phyloP scores from a whole-genome alignment of 2,888 invertebrate genomes.

The Pyralis farinalis region DNA sequence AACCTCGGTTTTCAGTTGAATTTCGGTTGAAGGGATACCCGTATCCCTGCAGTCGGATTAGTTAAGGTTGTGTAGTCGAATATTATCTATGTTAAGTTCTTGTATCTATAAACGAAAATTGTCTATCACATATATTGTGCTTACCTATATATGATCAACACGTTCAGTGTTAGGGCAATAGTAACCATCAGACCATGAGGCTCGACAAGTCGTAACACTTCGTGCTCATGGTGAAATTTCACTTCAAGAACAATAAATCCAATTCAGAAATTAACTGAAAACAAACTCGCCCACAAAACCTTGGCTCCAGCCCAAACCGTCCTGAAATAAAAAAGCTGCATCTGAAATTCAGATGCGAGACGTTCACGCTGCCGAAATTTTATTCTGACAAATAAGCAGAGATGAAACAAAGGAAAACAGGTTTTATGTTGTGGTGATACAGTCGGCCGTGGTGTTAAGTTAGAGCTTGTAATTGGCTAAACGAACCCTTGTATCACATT shows the following conservation, averaged over 20 bases:
- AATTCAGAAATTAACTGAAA: conserved; percentile 62
- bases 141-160: no score
- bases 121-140: no score
- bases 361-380: conserved; percentile 41
- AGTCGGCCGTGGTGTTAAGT: conserved; percentile 1
- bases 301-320: conserved; percentile 52
- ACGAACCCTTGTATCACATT: conserved; percentile 44
- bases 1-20: no score
- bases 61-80: no score
- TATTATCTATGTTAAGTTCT: no score
- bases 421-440: conserved; percentile 11
- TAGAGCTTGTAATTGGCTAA: conserved; percentile 42
- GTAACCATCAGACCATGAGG: no score
- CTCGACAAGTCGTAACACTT: no score
- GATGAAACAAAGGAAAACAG: conserved; percentile 11
- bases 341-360: conserved; percentile 58
- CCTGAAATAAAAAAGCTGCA: conserved; percentile 45
- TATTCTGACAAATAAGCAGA: conserved; percentile 20
- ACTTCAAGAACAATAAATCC: conserved; percentile 28
- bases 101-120: no score
- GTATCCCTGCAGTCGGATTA: no score
- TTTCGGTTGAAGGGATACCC: no score
- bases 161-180: no score
- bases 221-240: no score
- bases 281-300: conserved; percentile 50